phyloP scores from a whole-genome alignment of 2,113 vertebrate genomes.

The Gadus macrocephalus region DNA sequence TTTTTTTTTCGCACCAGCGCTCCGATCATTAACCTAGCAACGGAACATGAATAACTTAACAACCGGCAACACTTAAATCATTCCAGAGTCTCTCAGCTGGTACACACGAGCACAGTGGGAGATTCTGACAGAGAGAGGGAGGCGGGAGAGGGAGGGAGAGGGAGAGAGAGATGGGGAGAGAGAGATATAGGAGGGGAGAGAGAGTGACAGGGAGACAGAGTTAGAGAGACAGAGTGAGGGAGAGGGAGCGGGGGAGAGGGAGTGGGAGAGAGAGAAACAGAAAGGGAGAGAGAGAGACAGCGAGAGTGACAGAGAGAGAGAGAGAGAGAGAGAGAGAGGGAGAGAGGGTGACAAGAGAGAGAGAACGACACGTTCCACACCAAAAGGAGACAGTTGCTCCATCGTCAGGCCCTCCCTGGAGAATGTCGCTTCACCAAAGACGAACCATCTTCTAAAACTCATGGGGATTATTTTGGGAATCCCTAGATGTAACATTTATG shows the following conservation, averaged over 20 bases:
- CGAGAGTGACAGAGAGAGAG: no score
- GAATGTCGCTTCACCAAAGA: constrained; percentile 47
- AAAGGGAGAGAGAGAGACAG: no score
- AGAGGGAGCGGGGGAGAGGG: background rate
- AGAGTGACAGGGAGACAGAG: background rate
- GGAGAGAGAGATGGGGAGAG: constrained; percentile 1
- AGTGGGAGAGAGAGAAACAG: background rate
- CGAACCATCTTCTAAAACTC: no score
- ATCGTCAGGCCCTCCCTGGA: constrained; percentile 27
- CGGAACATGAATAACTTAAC: constrained; percentile 59
- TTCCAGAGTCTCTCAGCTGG: constrained; percentile 25
- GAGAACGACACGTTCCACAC: background rate
- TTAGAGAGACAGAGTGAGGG: constrained; percentile 3
- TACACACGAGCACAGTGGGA: constrained; percentile 7
- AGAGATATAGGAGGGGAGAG: background rate
- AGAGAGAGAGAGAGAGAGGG: no score
- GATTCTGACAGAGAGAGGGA: background rate
- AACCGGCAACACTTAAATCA: constrained; percentile 46
- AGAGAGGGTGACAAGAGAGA: no score
- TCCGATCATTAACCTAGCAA: constrained; percentile 43
- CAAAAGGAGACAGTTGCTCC: no score
- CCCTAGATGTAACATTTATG: no score
- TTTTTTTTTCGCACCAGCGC: constrained; percentile 21
- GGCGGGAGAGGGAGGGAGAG: constrained; percentile 7
- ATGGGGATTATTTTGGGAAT: no score